Base-by-base conservation (phyloP, 37 sponge, comb jelly and placozoan genomes). In the Hormiphora californensis region DNA sequence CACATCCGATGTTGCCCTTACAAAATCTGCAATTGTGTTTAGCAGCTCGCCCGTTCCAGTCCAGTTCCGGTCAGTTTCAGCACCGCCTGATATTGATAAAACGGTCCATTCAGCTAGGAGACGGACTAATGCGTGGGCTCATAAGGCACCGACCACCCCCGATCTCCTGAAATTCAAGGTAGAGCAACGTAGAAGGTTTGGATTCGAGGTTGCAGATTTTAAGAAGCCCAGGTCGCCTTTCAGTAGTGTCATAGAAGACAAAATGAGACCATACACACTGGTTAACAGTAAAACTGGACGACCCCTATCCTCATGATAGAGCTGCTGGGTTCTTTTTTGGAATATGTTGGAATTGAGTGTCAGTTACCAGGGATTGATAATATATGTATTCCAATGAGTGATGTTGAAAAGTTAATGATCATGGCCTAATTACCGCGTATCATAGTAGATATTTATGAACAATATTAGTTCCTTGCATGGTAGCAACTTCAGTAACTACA, bases 141-240 rank as follows among this genome's bases (percentile, higher is more conserved):
- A 73, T 30, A 41, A 39, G 25, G 39, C 43, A n/a, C 81, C 81
- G 0, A 73, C 81, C 25, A 73, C 81, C 8, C 46, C 40, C 25
- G 36, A 73, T 7, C 46, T 73, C 28, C 41, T 73, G 23, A 73
- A 33, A 43, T 73, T 43, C 44, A 73, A 73, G 46, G 44, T 73
- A 1, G 81, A 73, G 22, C 43, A 28, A 28, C 7, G 81, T 23
- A 27, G 44, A 33, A 2, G 81, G 44, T 73, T 73, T 46, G 81
- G 81, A 0, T 73, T 73, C 38, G 81, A 73, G 23, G 81, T 73
- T 23, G 81, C 81, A 19, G 81, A 73, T 36, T 73, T 73, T 28
- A 73, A 73, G 81, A 73, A 73, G 25, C 81, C 81, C 2, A 27
- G 81, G 17, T 73, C 81, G 9, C 81, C 81, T 21, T 73, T 73